Percentiles rank a stretch among this genome's conserved stretches.
Conservation (phyloP, 1,140 invertebrate genomes). For the Zaprionus gabonicus region DNA sequence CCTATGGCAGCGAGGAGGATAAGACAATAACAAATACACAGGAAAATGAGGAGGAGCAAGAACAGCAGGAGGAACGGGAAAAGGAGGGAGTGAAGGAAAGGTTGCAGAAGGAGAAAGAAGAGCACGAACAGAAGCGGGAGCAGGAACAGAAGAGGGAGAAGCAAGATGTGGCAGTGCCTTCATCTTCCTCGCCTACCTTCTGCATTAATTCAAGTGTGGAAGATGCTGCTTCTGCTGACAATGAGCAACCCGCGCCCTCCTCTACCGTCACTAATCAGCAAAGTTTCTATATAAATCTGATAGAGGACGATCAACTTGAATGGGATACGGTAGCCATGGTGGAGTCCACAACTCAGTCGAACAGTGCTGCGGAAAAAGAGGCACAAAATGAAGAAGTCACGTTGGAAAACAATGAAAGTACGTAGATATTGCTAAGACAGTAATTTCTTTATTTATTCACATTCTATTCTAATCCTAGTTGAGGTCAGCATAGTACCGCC, state of each 20-base stretch:
- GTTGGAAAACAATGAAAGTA: constrained; percentile 17
- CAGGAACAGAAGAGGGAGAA: neutral
- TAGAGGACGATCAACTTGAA: neutral
- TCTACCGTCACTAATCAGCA: neutral
- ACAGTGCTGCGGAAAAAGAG: constrained; percentile 3
- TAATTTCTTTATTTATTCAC: neutral
- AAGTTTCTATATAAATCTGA: neutral
- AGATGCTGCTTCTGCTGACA: neutral
- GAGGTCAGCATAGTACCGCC: constrained; percentile 24
- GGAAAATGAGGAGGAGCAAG: neutral
- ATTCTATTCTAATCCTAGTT: constrained; percentile 16
- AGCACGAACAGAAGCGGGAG: too few species aligned
- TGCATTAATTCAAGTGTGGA: constrained; percentile 8
- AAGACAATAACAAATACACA: neutral
- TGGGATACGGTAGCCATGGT: constrained; percentile 6
- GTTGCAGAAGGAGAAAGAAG: too few species aligned
- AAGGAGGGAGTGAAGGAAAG: neutral
- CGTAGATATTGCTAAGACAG: neutral
- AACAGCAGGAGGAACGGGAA: neutral
- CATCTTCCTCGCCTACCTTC: neutral
- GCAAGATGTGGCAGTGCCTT: neutral
- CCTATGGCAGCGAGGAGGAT: constrained; percentile 26
- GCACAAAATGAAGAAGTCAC: neutral
- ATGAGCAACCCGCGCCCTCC: neutral
- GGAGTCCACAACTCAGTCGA: constrained; percentile 41